A percentile compares a stretch with the other conserved stretches of the same genome.
Conservation (phyloP, 2,113 vertebrate species). For the Catharus fuscescens region DNA sequence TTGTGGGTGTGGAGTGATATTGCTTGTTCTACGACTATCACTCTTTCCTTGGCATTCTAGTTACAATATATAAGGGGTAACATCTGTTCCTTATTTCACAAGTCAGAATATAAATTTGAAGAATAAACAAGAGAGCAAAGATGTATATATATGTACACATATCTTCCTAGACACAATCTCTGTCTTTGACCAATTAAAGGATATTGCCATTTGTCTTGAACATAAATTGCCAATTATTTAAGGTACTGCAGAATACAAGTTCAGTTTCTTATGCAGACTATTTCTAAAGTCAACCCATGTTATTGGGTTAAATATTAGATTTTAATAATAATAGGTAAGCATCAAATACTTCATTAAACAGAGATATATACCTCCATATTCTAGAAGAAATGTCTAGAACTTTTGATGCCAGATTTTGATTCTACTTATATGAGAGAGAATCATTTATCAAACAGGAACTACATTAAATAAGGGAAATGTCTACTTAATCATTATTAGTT, state of each 20-base stretch:
- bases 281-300: not conserved
- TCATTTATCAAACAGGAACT: not conserved
- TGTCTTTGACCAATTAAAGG: not conserved
- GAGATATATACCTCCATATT: not conserved
- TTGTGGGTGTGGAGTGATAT: not conserved
- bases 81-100: not conserved
- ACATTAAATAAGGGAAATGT: not conserved
- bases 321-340: not conserved
- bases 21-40: not conserved
- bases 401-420: not conserved
- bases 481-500: not conserved
- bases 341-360: not conserved
- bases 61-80: not conserved
- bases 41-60: not conserved
- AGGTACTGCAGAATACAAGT: not conserved
- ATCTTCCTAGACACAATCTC: not conserved
- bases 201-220: not conserved
- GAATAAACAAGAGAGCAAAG: not conserved
- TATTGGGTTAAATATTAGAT: not conserved
- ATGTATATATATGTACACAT: not conserved
- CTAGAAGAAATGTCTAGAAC: not conserved
- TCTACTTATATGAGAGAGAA: not conserved
- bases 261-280: not conserved
- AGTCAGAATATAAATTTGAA: not conserved
- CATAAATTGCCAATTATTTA: not conserved